Evolutionary conservation across 35 echinoderm and acorn worm species (phyloP), one percentile per base, ranked within the genome.

Genomic region (Anneissia japonica): DNA sequence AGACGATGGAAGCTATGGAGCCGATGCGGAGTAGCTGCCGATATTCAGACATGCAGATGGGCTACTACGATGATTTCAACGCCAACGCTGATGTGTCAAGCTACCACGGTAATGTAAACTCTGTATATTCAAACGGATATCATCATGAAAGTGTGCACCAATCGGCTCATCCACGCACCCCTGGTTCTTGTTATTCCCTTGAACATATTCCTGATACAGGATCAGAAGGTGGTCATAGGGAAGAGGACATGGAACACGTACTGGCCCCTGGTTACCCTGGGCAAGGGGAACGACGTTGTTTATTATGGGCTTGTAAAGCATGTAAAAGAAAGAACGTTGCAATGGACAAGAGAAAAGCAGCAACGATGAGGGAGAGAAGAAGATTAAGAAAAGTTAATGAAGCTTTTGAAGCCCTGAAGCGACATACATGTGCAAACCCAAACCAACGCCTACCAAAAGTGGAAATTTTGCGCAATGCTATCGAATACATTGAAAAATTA

Each of bases 251-350:
- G 32, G 91, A 99, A 73, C 96, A 99, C 77, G 96, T 99, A 38
- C 82, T 99, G 16, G 96, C 96, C 23, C 96, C 96, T 0, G 96
- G 96, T 0, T 99, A 91, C 55, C 96, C 92, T 12, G 96, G 96
- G 36, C 89, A 93, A 74, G 92, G 91, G 43, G 91, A 99, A 81
- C 74, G 96, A 72, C 75, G 92, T 56, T 99, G 96, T 72, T 73
- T 99, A 35, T 83, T 99, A 79, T 99, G 96, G 96, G 96, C 96
- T 32, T 99, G 96, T 79, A 99, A 99, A 45, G 96, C 96, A 29
- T 99, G 96, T 79, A 99, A 99, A 81, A 82, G 92, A 74, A 99
- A 99, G 55, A 94, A 89, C 37, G 92, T 99, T 0, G 89, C 96
- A 14, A 92, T 99, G 17, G 96, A 99, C 80, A 99, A 99, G 86